Evolutionary conservation across 2,797 vertebrate genomes (phyloP).

Genomic region (Pipistrellus pipistrellus): DNA sequence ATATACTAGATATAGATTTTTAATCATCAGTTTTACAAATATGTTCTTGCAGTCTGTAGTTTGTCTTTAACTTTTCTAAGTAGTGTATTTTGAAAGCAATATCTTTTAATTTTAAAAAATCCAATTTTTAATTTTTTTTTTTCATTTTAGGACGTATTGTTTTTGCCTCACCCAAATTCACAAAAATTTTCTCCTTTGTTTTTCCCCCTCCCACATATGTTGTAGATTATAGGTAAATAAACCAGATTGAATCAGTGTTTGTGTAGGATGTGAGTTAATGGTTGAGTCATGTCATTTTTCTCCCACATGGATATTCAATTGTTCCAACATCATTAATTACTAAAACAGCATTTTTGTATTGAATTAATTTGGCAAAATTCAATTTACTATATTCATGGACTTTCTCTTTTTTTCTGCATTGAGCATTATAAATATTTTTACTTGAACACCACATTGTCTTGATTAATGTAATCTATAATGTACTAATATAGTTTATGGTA

Average conservation of each 20-base stretch:
- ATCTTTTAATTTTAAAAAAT: constrained; percentile 8
- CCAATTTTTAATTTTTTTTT: neutral
- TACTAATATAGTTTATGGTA: neutral
- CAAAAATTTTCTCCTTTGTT: neutral
- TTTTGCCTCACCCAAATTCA: neutral
- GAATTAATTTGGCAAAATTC: neutral
- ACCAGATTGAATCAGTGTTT: neutral
- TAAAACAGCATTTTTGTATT: neutral
- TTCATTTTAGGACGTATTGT: neutral
- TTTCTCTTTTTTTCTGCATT: neutral
- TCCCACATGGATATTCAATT: neutral
- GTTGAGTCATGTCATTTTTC: neutral
- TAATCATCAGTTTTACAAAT: neutral
- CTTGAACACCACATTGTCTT: neutral
- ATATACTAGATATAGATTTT: neutral
- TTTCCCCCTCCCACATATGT: neutral
- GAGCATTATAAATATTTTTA: neutral
- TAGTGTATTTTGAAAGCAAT: neutral
- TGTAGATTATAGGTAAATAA: neutral
- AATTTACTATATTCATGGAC: neutral
- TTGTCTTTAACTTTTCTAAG: constrained; percentile 17
- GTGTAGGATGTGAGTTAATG: neutral
- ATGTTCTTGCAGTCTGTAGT: neutral
- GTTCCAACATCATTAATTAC: neutral
- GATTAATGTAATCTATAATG: neutral